Conservation (phyloP, 2,888 invertebrate genomes). For the Cyaniris semiargus region DNA sequence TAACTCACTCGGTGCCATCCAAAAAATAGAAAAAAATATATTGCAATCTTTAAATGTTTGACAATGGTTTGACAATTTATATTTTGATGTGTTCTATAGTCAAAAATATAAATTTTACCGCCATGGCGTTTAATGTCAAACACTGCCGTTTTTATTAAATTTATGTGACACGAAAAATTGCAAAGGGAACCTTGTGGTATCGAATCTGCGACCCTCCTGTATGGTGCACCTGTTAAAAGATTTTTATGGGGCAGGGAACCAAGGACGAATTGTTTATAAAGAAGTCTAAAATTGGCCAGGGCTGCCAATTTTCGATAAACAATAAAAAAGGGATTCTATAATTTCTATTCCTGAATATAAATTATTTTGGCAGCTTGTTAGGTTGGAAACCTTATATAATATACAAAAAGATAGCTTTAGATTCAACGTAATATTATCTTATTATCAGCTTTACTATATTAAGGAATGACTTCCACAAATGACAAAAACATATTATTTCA, state of each 20-base stretch:
- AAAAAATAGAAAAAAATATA: too few species aligned
- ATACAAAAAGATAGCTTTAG: too few species aligned
- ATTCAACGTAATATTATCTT: too few species aligned
- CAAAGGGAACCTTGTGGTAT: slow-evolving; percentile 36
- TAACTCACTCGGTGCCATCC: too few species aligned
- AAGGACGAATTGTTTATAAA: slow-evolving; percentile 23
- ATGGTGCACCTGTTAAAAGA: slow-evolving; percentile 43
- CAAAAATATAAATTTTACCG: background rate
- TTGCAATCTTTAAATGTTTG: too few species aligned
- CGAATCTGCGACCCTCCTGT: slow-evolving; percentile 44
- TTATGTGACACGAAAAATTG: slow-evolving; percentile 9
- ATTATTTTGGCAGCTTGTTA: too few species aligned
- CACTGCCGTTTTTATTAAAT: background rate
- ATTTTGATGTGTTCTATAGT: background rate
- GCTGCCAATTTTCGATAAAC: background rate
- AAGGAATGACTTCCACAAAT: background rate
- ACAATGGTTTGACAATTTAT: background rate
- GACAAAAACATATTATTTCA: background rate
- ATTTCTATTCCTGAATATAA: too few species aligned
- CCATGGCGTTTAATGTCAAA: background rate
- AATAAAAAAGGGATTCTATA: background rate
- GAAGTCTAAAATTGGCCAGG: background rate
- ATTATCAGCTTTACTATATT: too few species aligned
- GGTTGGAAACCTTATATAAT: too few species aligned
- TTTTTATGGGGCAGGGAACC: slow-evolving; percentile 38